Percentiles rank a stretch among this genome's conserved stretches.
Evolutionary conservation across 2,888 invertebrate species (phyloP).

Genomic region (Candidula unifasciata): DNA sequence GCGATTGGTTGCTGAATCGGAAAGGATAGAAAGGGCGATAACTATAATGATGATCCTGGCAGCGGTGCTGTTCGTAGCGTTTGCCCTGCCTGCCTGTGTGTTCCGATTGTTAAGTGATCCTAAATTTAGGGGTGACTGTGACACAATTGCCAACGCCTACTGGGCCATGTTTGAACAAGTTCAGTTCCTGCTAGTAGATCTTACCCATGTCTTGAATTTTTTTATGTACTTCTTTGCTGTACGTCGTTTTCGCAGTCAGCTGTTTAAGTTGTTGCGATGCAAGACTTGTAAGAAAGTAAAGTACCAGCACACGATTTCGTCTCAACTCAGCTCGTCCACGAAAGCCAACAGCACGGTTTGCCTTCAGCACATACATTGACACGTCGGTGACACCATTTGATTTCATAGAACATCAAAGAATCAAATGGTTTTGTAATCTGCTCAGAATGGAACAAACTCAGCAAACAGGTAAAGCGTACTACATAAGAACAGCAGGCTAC

Average conservation of each 20-base stretch:
- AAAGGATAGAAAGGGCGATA: slow-evolving; percentile 39
- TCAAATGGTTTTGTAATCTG: too few relatives aligned
- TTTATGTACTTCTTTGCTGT: slow-evolving; percentile 67
- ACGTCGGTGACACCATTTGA: too few relatives aligned
- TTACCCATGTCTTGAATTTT: slow-evolving; percentile 68
- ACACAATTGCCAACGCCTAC: slow-evolving; percentile 7
- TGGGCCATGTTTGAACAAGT: slow-evolving; percentile 47
- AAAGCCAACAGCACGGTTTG: not conserved
- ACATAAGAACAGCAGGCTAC: too few relatives aligned
- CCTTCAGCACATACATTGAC: not conserved
- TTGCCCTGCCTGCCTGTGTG: slow-evolving; percentile 51
- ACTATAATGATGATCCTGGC: slow-evolving; percentile 57
- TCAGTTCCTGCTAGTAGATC: slow-evolving; percentile 60
- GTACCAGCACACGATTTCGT: slow-evolving; percentile 8
- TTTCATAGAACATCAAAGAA: too few relatives aligned
- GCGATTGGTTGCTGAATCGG: slow-evolving; percentile 21
- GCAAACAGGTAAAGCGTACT: too few relatives aligned
- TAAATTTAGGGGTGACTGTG: not conserved
- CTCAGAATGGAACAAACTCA: too few relatives aligned
- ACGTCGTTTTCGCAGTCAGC: slow-evolving; percentile 62
- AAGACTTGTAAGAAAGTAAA: not conserved
- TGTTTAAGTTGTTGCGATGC: slow-evolving; percentile 37
- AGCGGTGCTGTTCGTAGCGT: slow-evolving; percentile 52
- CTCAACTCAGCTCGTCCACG: not conserved
- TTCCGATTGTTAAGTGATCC: slow-evolving; percentile 28